Percentiles rank a stretch among this genome's conserved stretches.
These are phyloP conservation scores for Premnoplex brunnescens DNA, from an alignment of 2,797 vertebrate genomes.

Conservation along the genomic window DNA sequence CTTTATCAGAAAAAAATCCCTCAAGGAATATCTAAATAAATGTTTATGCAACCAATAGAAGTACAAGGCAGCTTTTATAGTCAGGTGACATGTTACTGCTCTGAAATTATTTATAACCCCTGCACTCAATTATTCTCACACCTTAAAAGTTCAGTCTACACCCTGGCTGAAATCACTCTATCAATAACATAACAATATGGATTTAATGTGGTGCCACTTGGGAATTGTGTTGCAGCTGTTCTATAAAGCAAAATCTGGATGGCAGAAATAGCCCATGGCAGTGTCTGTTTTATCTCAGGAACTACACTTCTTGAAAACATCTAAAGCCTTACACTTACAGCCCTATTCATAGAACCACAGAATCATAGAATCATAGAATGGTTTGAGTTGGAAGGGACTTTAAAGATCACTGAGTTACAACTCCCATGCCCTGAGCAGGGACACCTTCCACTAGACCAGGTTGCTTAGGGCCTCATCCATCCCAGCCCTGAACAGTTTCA, in stretches of 20 bases:
- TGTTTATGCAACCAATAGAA: not conserved
- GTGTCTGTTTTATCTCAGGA: not conserved
- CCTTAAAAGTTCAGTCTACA: not conserved
- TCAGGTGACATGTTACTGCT: not conserved
- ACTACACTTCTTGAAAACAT: not conserved
- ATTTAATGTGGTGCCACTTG: not conserved
- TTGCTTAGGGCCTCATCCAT: not conserved
- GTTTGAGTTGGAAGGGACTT: not conserved
- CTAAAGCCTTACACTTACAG: not conserved
- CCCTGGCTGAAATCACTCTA: not conserved
- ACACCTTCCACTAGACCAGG: too few species aligned
- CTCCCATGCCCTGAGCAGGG: not conserved
- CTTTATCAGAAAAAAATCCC: not conserved
- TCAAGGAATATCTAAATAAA: constrained; percentile 15
- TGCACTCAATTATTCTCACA: not conserved
- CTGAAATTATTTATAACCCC: not conserved
- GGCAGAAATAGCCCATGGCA: not conserved
- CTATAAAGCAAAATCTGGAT: not conserved
- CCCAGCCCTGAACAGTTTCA: not conserved
- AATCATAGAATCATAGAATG: not conserved
- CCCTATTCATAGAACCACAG: not conserved
- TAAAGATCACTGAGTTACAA: not conserved
- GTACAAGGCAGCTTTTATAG: not conserved
- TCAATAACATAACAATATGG: not conserved
- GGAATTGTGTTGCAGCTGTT: not conserved